Evolutionary conservation across 2,113 vertebrate species (phyloP), one percentile per base, ranked within the genome.

Genomic region (Sander lucioperca): DNA sequence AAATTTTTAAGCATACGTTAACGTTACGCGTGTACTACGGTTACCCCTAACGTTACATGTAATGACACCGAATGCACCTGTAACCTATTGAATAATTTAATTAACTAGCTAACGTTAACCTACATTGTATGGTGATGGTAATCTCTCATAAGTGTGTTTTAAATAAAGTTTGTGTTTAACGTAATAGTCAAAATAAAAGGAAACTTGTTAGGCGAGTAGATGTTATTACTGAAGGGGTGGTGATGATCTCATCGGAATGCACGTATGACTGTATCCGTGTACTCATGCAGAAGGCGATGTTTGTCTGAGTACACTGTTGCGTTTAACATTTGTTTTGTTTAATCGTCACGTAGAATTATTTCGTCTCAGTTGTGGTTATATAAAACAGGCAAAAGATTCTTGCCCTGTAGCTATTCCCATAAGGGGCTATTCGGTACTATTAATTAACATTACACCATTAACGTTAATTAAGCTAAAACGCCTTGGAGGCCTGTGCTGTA

Each of bases 371-470:
- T 50, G 47, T 48, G 14, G 6, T 10, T 78, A 7, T 12, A 1
- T 18, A 12, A 56, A n/a, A 48, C 15, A 43, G 13, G 3, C 9
- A 15, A 72, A 12, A 36, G 9, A 36, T 43, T n/a, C 21, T 64
- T 74, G 64, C 51, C 76, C 77, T 75, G 45, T 56, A 68, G n/a
- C 62, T 56, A 59, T 33, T 45, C 79, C 48, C 16, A 8, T 2
- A 43, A 11, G 16, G 3, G 53, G 54, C 57, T 70, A 12, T 84
- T 77, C n/a, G 5, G 66, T n/a, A 27, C 45, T 18, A 51, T 85
- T 91, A 88, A 91, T 91, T 89, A 92, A 81, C 61, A 80, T 64
- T 53, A 61, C 27, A 43, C 79, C 53, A 21, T 87, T 89, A 89
- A 91, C 48, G 15, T 87, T 89, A 89, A 91, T 91, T 91, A 91